Conservation (phyloP, 2,113 vertebrate genomes). For the Burhinus bistriatus region DNA sequence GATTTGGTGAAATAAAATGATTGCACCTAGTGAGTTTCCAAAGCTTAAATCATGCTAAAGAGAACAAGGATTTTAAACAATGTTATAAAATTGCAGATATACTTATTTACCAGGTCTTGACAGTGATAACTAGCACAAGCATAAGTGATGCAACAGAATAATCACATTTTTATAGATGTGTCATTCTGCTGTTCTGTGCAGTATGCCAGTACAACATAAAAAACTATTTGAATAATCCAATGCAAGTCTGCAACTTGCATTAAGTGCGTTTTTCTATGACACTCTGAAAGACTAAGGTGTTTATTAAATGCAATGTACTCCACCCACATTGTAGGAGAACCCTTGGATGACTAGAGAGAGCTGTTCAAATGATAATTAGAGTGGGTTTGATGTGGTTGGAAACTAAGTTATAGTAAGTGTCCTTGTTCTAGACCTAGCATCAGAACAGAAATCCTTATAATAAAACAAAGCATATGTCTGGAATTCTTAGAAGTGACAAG, state of each 20-base stretch:
- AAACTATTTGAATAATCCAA: background rate
- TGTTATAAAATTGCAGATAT: background rate
- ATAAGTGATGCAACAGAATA: background rate
- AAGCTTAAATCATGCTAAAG: background rate
- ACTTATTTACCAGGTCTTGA: background rate
- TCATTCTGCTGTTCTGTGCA: background rate
- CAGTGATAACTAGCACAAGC: background rate
- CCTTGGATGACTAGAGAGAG: background rate
- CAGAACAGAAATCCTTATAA: slow-evolving; percentile 9
- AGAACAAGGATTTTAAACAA: background rate
- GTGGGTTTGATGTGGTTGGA: background rate
- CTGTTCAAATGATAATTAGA: slow-evolving; percentile 15
- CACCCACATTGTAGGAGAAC: background rate
- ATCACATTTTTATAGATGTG: background rate
- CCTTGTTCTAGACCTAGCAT: background rate
- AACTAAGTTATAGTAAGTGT: slow-evolving; percentile 4
- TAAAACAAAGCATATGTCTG: background rate
- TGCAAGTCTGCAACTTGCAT: background rate
- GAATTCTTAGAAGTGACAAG: slow-evolving; percentile 26
- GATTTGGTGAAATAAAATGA: background rate
- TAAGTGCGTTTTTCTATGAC: background rate
- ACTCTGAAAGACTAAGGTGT: background rate
- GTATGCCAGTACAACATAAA: background rate
- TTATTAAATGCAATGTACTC: slow-evolving; percentile 11
- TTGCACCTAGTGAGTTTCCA: background rate